Conservation (phyloP, 2,113 vertebrate species). For the Excalfactoria chinensis region DNA sequence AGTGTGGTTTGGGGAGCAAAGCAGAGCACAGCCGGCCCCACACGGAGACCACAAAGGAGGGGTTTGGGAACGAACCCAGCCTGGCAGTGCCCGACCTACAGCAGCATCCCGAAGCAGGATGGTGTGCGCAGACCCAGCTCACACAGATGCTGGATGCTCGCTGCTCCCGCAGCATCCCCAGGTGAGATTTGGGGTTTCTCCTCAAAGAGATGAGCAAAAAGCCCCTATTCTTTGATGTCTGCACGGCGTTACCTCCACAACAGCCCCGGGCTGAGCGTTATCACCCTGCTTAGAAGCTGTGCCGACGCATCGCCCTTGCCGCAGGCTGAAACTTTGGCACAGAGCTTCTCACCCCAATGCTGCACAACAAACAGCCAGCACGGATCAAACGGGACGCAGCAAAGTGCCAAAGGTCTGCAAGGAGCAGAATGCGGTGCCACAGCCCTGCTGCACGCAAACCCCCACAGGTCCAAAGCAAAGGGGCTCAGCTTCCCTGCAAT, state of each 20-base stretch:
- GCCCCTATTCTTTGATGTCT: neutral
- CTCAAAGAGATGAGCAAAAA: neutral
- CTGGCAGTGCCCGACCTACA: neutral
- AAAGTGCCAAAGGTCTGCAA: neutral
- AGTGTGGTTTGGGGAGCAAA: neutral
- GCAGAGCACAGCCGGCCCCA: neutral
- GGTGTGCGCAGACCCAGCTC: fast-evolving
- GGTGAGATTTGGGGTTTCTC: neutral
- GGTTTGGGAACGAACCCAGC: neutral
- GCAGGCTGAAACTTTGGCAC: neutral
- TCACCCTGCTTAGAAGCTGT: neutral
- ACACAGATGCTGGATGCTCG: neutral
- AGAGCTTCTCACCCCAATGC: neutral
- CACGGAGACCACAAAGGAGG: fast-evolving
- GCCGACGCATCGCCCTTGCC: neutral
- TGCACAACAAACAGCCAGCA: neutral
- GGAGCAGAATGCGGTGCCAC: neutral
- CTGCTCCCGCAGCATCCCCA: neutral
- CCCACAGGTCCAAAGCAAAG: neutral
- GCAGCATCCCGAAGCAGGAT: neutral
- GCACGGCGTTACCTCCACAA: fast-evolving
- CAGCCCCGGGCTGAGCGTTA: neutral
- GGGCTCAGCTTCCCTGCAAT: neutral
- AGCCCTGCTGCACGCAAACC: neutral
- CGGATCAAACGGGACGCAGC: neutral